Percentiles rank a stretch among this genome's conserved stretches.
Evolutionary conservation across 2,888 invertebrate species (phyloP).

Genomic region (Drosophila anomalata): DNA sequence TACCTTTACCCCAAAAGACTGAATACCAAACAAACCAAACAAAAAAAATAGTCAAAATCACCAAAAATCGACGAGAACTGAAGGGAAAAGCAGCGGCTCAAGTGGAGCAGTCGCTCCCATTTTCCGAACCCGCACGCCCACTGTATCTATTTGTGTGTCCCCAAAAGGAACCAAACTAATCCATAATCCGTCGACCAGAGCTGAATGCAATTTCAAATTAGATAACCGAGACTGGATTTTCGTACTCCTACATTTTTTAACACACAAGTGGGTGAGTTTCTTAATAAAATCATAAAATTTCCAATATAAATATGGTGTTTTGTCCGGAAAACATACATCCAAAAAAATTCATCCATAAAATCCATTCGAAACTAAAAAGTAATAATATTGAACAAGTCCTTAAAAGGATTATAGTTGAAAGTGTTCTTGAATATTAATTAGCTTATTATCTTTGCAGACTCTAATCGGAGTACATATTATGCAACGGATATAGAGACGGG

Average conservation of each 20-base stretch:
- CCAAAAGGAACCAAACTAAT: conserved; percentile 34
- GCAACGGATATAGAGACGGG: conserved; percentile 51
- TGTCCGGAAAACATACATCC: background rate
- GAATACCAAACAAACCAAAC: conserved; percentile 28
- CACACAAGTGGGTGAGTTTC: conserved; percentile 28
- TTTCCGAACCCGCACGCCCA: conserved; percentile 17
- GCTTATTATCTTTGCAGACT: background rate
- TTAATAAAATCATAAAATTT: background rate
- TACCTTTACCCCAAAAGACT: conserved; percentile 43
- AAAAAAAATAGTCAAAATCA: conserved; percentile 32
- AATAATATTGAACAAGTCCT: background rate
- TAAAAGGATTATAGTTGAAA: background rate
- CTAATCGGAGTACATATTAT: conserved; percentile 54
- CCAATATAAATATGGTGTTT: background rate
- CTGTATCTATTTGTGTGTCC: conserved; percentile 40
- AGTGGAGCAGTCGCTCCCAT: conserved; percentile 38
- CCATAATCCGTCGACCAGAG: conserved; percentile 41
- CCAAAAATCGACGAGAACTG: conserved; percentile 42
- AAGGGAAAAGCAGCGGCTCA: conserved; percentile 34
- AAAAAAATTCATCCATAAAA: background rate
- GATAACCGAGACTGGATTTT: conserved; percentile 37
- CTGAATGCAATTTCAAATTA: conserved; percentile 46
- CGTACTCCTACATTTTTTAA: background rate
- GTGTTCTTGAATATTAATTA: background rate
- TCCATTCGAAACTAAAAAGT: background rate